These are phyloP conservation scores for Synanthedon vespiformis DNA, from an alignment of 2,888 invertebrate genomes.

Conservation along the genomic window DNA sequence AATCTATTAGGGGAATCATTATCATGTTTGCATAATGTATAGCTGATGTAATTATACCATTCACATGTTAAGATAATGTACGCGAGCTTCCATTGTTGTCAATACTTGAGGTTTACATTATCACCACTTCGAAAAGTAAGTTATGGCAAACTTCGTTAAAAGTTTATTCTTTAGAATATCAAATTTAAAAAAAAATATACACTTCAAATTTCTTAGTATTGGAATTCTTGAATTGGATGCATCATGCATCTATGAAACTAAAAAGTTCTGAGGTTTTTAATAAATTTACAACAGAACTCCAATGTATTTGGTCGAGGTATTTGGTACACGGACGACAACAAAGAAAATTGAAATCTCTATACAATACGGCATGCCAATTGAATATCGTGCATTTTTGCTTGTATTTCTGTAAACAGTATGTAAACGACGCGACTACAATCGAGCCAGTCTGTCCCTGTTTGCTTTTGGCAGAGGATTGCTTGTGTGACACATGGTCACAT, in stretches of 20 bases:
- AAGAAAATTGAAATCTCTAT: background rate
- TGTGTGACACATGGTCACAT: slow-evolving; percentile 17
- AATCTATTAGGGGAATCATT: slow-evolving; percentile 17
- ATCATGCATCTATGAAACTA: too few relatives aligned
- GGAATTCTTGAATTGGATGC: too few relatives aligned
- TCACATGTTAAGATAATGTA: background rate
- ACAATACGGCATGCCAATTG: slow-evolving; percentile 8
- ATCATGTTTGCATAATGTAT: slow-evolving; percentile 21
- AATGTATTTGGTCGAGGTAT: background rate
- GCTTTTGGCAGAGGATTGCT: slow-evolving; percentile 38
- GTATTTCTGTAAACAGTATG: slow-evolving; percentile 60
- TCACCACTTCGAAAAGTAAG: too few relatives aligned
- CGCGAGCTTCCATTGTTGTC: too few relatives aligned
- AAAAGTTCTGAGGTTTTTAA: background rate
- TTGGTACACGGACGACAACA: background rate
- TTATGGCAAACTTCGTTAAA: too few relatives aligned
- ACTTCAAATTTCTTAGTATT: too few relatives aligned
- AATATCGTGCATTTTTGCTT: slow-evolving; percentile 27
- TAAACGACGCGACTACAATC: slow-evolving; percentile 52
- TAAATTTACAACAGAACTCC: background rate
- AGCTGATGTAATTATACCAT: background rate
- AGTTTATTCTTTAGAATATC: too few relatives aligned
- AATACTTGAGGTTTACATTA: too few relatives aligned
- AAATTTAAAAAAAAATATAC: too few relatives aligned
- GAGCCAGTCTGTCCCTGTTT: slow-evolving; percentile 40